A percentile compares a stretch with the other conserved stretches of the same genome.
Conservation (phyloP, 1,140 invertebrate genomes). For the Papilio machaon region DNA sequence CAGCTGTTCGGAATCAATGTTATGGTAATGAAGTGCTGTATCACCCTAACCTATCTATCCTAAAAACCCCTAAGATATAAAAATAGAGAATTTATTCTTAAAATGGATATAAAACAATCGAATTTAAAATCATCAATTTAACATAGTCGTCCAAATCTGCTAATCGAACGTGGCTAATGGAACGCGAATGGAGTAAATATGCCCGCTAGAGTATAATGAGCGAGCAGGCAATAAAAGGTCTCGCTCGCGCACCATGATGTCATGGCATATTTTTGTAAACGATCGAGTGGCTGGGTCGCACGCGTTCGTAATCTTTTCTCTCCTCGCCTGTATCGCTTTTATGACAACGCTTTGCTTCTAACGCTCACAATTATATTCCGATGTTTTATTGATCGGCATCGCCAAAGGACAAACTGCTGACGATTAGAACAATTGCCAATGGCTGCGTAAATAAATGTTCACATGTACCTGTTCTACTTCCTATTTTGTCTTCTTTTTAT, state of each 20-base stretch:
- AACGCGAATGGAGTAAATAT: conserved; percentile 73
- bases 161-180: conserved; percentile 55
- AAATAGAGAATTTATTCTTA: background rate
- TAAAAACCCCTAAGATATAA: background rate
- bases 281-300: conserved; percentile 65
- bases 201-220: conserved; percentile 68
- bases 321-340: conserved; percentile 53
- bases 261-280: conserved; percentile 79
- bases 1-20: background rate
- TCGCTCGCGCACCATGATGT: conserved; percentile 78
- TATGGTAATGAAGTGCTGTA: background rate
- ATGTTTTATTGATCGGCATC: conserved; percentile 21
- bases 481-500: background rate
- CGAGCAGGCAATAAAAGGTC: conserved; percentile 52
- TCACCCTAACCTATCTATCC: no score
- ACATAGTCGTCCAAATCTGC: conserved; percentile 38
- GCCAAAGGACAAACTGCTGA: background rate
- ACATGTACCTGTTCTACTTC: background rate
- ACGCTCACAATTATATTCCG: conserved; percentile 10
- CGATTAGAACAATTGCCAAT: conserved; percentile 3
- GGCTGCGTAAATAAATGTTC: background rate
- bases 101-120: background rate
- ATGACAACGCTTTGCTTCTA: conserved; percentile 27
- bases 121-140: conserved; percentile 22
- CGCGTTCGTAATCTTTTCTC: conserved; percentile 66